Conservation (phyloP, 2,888 invertebrate species). For the Physocephala rufipes region DNA sequence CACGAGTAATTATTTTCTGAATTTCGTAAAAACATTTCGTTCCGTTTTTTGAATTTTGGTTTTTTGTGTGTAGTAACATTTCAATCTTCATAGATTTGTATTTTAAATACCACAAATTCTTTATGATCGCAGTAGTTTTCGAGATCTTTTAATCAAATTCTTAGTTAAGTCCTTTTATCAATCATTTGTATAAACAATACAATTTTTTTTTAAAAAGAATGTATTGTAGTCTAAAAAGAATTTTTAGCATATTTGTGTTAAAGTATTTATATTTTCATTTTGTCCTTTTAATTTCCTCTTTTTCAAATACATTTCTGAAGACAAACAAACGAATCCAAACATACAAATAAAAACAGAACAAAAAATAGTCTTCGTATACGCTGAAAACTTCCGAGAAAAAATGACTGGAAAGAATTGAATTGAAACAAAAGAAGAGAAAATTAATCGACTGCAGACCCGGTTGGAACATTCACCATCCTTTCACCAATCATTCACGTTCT, state of each 20-base stretch:
- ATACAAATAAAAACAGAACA: conserved; percentile 35
- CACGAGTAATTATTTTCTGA: background rate
- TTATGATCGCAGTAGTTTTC: conserved; percentile 15
- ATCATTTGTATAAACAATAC: background rate
- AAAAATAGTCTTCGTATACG: conserved; percentile 23
- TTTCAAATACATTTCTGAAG: conserved; percentile 26
- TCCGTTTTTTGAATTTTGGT: background rate
- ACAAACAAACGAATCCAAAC: conserved; percentile 34
- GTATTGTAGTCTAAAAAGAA: conserved; percentile 11
- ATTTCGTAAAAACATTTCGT: background rate
- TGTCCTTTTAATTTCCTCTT: background rate
- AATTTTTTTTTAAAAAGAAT: conserved; percentile 19
- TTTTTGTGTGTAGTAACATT: background rate
- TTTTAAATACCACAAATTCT: conserved; percentile 7
- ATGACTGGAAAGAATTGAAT: conserved; percentile 40
- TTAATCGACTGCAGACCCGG: conserved; percentile 67
- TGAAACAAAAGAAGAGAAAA: conserved; percentile 41
- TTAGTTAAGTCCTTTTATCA: conserved; percentile 5
- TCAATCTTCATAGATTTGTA: conserved; percentile 7
- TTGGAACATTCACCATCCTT: conserved; percentile 46
- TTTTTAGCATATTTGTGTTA: background rate
- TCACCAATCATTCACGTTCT: conserved; percentile 8
- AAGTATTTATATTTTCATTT: background rate
- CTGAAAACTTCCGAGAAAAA: too few species aligned
- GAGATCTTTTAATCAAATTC: background rate